These are phyloP conservation scores for Mormyrus proboscirostris DNA, from an alignment of 2,797 vertebrate genomes.

Conservation along the genomic window DNA sequence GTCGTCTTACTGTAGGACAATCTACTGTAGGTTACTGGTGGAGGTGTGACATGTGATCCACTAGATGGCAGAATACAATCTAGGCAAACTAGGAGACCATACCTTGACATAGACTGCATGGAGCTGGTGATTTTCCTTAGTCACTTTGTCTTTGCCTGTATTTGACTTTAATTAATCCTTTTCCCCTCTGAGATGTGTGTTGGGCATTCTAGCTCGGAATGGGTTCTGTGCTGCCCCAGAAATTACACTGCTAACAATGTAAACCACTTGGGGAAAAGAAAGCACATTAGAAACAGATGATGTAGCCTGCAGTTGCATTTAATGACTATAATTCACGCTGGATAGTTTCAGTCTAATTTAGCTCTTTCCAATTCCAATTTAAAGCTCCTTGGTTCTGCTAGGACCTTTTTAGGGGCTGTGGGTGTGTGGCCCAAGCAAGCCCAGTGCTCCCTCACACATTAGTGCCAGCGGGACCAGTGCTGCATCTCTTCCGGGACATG, in stretches of 20 bases:
- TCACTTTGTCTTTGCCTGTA: neutral
- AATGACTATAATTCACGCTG: conserved; percentile 13
- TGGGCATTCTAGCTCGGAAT: neutral
- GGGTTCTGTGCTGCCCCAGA: neutral
- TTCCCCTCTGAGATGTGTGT: neutral
- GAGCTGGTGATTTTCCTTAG: neutral
- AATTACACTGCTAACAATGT: neutral
- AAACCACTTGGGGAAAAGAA: neutral
- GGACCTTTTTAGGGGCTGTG: neutral
- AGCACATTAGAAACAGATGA: neutral
- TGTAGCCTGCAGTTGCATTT: neutral
- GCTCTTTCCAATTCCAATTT: neutral
- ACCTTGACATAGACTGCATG: neutral
- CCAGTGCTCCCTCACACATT: neutral
- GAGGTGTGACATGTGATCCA: neutral
- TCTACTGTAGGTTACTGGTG: neutral
- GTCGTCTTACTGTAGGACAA: neutral
- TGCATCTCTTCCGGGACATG: neutral
- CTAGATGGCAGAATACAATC: neutral
- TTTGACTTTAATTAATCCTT: neutral
- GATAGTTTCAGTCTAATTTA: conserved; percentile 5
- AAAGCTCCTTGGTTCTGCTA: neutral
- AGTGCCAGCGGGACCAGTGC: neutral
- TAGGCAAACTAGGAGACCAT: neutral
- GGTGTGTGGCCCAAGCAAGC: neutral